Evolutionary conservation across 2,113 vertebrate species (phyloP).

Genomic region (Psittacara wagleri): DNA sequence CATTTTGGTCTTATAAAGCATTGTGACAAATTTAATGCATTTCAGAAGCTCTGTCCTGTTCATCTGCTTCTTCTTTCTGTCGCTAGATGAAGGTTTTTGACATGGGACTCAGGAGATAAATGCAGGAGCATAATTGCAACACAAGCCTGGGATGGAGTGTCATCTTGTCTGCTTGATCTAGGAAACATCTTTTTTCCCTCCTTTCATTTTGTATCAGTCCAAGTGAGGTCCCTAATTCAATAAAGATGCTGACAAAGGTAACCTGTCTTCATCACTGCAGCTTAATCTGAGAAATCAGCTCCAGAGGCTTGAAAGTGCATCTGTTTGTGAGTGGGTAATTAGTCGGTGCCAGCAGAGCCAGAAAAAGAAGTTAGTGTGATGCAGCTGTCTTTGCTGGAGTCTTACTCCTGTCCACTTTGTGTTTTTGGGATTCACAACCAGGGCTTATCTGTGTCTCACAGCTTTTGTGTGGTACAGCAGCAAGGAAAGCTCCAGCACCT

Average conservation of each 20-base stretch:
- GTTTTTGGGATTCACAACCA: background rate
- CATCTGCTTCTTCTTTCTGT: background rate
- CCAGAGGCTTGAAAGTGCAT: background rate
- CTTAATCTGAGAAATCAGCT: background rate
- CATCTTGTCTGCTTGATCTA: background rate
- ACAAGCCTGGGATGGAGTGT: background rate
- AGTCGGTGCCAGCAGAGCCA: background rate
- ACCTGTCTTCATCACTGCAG: background rate
- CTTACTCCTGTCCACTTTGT: background rate
- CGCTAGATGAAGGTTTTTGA: background rate
- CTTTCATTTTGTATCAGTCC: background rate
- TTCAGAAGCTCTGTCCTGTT: background rate
- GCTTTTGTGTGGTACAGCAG: background rate
- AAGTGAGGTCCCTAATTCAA: background rate
- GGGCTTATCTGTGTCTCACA: background rate
- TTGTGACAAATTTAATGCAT: background rate
- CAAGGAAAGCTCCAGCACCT: background rate
- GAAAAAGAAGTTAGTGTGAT: background rate
- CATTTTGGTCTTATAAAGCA: background rate
- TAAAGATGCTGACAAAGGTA: background rate
- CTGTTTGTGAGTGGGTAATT: background rate
- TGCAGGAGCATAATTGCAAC: accelerated
- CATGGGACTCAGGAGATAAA: background rate
- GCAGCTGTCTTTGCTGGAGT: background rate
- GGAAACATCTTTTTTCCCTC: background rate